Base-by-base conservation (phyloP, 2,797 vertebrate genomes). In the Urophycis tenuis region DNA sequence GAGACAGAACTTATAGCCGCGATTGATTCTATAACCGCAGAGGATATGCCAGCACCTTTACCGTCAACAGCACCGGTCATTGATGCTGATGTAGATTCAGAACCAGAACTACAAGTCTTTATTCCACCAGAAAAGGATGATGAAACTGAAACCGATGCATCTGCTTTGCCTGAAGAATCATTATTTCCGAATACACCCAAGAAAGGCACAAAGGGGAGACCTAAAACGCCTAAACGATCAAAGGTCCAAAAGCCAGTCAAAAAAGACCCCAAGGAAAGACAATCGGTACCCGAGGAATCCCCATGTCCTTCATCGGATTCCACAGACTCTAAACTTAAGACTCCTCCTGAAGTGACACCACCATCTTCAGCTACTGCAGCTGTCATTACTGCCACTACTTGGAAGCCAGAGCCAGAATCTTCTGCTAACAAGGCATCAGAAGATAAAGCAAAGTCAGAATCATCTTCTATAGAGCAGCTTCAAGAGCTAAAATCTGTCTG, bases 1-100 rank as follows among this genome's bases (percentile, higher is more conserved):
- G 97, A 99, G 83, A 98, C 95, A 0, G 97, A 99, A 84, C 93
- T 99, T 77, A 98, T 97, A 5, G 97, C 97, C 0, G 97, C 98
- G 73, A 99, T 99, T 0, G 95, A 96, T 73, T 99, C 98, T 17
- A 99, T 99, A 82, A 98, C 97, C 53, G 89, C 91, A 60, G 95
- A 93, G 5, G 96, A 96, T 32, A 81, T 91, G 77, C 87, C 94
- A 60, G 93, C 79, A 32, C 4, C 85, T 2, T 12, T 91, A 60
- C 73, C 89, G 9, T 91, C 87, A 82, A 88, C 95, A 32, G 86
- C 95, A 60, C 92, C 94, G 78, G 86, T 92, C 0, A 87, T 93
- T 9, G 92, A 88, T 74, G 85, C 94, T 11, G 93, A 92, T 75
- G 76, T 93, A 0, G 90, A 92, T 79, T 86, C 92, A 0, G 93